These are phyloP conservation scores for Cheilosia scutellata DNA, from an alignment of 2,888 invertebrate genomes.

Conservation along the genomic window DNA sequence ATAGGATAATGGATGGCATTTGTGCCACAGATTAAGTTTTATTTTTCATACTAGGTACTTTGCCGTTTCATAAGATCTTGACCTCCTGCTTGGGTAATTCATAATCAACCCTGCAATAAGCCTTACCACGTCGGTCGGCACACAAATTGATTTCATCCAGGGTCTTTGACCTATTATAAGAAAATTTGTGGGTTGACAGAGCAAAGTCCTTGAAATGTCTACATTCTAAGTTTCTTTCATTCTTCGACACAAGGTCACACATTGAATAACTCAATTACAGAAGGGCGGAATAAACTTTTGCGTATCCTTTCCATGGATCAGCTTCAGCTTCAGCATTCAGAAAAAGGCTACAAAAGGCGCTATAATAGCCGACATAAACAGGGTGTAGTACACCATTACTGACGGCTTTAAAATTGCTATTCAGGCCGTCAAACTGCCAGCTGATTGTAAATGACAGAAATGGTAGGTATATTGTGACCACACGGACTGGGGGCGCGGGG, in stretches of 20 bases:
- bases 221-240: neutral
- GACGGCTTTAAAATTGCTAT: conserved; percentile 17
- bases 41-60: conserved; percentile 13
- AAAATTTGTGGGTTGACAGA: neutral
- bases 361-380: conserved; percentile 26
- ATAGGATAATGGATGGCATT: conserved; percentile 70
- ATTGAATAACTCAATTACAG: conserved; percentile 37
- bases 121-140: too few species aligned
- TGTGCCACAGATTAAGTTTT: conserved; percentile 71
- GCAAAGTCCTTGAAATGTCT: conserved; percentile 9
- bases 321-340: neutral
- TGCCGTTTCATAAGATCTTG: neutral
- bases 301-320: neutral
- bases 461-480: neutral
- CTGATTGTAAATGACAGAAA: conserved; percentile 36
- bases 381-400: conserved; percentile 8
- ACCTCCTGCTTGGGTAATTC: neutral
- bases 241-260: neutral
- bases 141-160: too few species aligned
- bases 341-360: conserved; percentile 15
- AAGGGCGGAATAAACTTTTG: conserved; percentile 5
- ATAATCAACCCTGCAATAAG: too few species aligned
- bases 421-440: conserved; percentile 1
- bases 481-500: neutral
- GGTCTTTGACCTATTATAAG: too few species aligned